These are phyloP conservation scores for Coelinius sp. DNA, from an alignment of 2,888 invertebrate genomes.

Conservation along the genomic window DNA sequence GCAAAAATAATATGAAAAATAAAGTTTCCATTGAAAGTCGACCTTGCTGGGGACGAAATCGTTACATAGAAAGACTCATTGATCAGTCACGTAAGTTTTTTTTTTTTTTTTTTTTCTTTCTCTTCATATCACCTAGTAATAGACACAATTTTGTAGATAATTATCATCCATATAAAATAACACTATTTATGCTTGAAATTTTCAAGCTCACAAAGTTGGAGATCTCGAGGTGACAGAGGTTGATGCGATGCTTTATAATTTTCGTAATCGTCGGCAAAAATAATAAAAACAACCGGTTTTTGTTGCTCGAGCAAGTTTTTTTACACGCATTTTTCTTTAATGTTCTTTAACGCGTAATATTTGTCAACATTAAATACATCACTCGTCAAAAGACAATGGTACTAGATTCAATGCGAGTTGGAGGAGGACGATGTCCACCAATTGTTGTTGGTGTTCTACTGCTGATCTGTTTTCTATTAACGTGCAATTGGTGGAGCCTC, in stretches of 20 bases:
- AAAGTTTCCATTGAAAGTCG: slow-evolving; percentile 41
- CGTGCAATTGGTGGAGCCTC: slow-evolving; percentile 68
- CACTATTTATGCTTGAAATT: not conserved
- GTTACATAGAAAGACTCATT: slow-evolving; percentile 50
- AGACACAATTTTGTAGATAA: not conserved
- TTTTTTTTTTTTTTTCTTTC: not conserved
- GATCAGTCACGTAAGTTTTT: slow-evolving; percentile 49
- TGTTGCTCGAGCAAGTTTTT: not conserved
- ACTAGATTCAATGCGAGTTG: slow-evolving; percentile 68
- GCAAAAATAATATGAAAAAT: not conserved
- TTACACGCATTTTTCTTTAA: not conserved
- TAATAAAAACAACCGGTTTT: slow-evolving; percentile 9
- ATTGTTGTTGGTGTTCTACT: slow-evolving; percentile 65
- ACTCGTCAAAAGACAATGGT: slow-evolving; percentile 60
- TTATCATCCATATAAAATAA: not conserved
- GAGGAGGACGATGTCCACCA: slow-evolving; percentile 67
- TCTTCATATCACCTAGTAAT: no score
- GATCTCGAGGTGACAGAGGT: slow-evolving; percentile 48
- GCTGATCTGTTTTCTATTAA: slow-evolving; percentile 63
- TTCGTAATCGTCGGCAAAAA: slow-evolving; percentile 33
- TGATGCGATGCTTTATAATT: slow-evolving; percentile 48
- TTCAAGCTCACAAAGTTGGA: slow-evolving; percentile 46
- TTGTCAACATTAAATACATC: no score
- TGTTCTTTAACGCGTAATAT: no score
- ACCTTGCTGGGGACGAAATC: slow-evolving; percentile 51